Percentiles rank a stretch among this genome's conserved stretches.
Conservation (phyloP, 2,797 vertebrate species). For the Manis crassicaudata region DNA sequence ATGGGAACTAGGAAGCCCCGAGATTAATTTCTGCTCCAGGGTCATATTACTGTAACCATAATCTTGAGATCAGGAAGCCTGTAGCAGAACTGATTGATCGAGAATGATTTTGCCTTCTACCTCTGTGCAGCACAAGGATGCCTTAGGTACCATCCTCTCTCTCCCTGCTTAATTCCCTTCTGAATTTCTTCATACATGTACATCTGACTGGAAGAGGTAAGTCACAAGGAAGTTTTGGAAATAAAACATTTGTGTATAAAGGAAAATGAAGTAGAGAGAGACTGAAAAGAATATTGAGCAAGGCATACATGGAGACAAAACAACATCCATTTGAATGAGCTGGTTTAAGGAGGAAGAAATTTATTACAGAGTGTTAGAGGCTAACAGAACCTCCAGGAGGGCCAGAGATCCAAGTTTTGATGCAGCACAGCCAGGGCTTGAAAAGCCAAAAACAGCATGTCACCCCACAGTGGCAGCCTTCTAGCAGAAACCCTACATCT, state of each 20-base stretch:
- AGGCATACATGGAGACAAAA: not conserved
- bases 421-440: not conserved
- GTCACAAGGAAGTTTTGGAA: not conserved
- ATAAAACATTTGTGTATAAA: not conserved
- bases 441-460: not conserved
- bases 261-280: not conserved
- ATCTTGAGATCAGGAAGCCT: not conserved
- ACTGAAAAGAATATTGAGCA: not conserved
- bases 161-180: not conserved
- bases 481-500: not conserved
- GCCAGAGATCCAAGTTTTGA: not conserved
- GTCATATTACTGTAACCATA: not conserved
- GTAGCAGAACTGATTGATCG: not conserved
- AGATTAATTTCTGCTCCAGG: not conserved
- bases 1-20: not conserved
- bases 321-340: not conserved
- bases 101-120: not conserved
- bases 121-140: not conserved
- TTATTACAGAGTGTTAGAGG: not conserved
- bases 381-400: not conserved
- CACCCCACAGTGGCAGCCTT: accelerated
- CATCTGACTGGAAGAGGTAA: not conserved
- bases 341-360: not conserved
- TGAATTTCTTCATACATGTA: not conserved
- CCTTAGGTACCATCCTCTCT: not conserved